phyloP scores from a whole-genome alignment of 2,113 vertebrate species.

The Nipponia nippon region DNA sequence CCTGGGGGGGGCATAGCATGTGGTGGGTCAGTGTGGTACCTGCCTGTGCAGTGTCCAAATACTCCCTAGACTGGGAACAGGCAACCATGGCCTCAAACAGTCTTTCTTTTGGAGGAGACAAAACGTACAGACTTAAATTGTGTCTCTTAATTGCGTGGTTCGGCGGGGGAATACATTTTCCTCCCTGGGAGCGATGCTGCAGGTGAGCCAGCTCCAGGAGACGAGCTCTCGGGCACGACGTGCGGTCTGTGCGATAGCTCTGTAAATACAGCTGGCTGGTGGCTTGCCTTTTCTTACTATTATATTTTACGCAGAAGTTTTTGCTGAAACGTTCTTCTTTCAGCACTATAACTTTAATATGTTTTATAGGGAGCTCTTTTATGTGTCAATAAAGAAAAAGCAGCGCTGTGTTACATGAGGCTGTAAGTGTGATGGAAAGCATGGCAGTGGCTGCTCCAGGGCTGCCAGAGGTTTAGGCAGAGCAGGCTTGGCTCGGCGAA shows the following conservation, averaged over 20 bases:
- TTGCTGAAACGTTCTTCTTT: slow-evolving; percentile 45
- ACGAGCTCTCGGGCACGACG: too few species aligned
- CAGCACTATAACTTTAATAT: slow-evolving; percentile 8
- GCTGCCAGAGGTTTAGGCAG: neutral
- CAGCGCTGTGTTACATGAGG: neutral
- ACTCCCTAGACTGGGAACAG: neutral
- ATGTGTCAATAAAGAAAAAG: slow-evolving; percentile 46
- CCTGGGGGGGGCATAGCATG: too few species aligned
- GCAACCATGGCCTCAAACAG: neutral
- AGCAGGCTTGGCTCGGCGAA: neutral
- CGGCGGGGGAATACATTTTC: accelerated
- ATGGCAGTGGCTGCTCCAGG: neutral
- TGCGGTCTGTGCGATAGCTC: accelerated
- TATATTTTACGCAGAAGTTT: neutral
- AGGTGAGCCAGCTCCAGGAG: neutral
- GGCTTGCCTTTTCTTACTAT: accelerated
- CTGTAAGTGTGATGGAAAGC: neutral
- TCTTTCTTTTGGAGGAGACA: neutral
- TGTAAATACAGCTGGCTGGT: too few species aligned
- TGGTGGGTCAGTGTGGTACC: accelerated
- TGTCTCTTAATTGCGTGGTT: neutral
- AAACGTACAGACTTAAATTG: too few species aligned
- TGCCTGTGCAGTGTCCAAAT: accelerated
- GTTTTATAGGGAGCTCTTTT: slow-evolving; percentile 51
- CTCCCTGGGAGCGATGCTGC: neutral